Percentiles rank a stretch among this genome's conserved stretches.
Evolutionary conservation across 37 sponge, comb jelly and placozoan species (phyloP).

Genomic region (Chondrosia reniformis): DNA sequence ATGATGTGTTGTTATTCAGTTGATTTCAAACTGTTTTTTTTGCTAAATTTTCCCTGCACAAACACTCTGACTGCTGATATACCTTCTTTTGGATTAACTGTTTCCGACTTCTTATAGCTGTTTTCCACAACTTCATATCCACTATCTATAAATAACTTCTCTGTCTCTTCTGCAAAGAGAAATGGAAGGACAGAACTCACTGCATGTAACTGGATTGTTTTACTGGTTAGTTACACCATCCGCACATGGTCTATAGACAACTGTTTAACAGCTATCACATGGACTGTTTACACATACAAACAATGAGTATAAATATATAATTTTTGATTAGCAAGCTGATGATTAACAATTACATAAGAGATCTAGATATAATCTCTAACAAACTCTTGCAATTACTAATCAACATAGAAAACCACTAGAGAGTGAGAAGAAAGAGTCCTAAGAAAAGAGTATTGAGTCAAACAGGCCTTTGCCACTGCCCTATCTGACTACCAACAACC

Average conservation of each 20-base stretch:
- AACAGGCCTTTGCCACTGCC: too few species aligned
- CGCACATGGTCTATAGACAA: too few species aligned
- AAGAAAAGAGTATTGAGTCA: too few species aligned
- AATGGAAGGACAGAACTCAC: background rate
- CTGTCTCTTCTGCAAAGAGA: conserved; percentile 70
- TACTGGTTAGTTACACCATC: too few species aligned
- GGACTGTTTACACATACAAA: background rate
- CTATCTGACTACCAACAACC: too few species aligned
- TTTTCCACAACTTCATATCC: conserved; percentile 61
- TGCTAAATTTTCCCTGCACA: conserved; percentile 79
- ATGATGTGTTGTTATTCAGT: too few species aligned
- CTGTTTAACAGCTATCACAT: conserved; percentile 5
- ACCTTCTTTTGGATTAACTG: conserved; percentile 86
- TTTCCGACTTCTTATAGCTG: conserved; percentile 74
- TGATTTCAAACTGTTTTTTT: too few species aligned
- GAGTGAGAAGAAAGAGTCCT: too few species aligned
- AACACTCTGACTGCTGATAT: conserved; percentile 74
- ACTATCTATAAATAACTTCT: conserved; percentile 42
- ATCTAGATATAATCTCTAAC: too few species aligned
- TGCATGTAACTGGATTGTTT: too few species aligned
- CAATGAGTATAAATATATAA: background rate
- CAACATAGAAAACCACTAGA: too few species aligned
- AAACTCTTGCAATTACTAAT: too few species aligned
- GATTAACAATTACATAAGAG: background rate
- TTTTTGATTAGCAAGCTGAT: background rate